phyloP scores from a whole-genome alignment of 2,888 invertebrate species.

The Cinara cedri region DNA sequence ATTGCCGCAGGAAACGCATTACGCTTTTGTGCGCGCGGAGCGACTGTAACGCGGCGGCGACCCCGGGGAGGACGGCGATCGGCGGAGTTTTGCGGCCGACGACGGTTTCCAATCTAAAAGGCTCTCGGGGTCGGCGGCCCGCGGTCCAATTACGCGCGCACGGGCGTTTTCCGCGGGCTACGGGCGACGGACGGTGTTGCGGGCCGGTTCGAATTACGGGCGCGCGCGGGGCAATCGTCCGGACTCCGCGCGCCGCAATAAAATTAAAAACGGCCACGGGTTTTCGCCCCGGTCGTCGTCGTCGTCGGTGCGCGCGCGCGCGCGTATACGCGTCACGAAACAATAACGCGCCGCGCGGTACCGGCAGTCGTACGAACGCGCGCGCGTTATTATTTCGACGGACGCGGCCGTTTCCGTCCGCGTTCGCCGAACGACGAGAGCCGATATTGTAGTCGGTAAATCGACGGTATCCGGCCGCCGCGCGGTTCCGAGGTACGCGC shows the following conservation, averaged over 20 bases:
- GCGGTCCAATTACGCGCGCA: slow-evolving; percentile 34
- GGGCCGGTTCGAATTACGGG: background rate
- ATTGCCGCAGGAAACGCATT: no score
- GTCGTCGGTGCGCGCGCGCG: background rate
- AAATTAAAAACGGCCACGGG: slow-evolving; percentile 51
- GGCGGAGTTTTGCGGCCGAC: background rate
- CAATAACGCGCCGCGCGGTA: no score
- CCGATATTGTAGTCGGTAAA: slow-evolving; percentile 24
- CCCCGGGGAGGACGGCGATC: background rate
- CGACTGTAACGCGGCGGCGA: no score
- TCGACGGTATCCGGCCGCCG: slow-evolving; percentile 45
- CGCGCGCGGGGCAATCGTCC: background rate
- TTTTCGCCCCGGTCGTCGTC: background rate
- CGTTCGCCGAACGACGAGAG: slow-evolving; percentile 21
- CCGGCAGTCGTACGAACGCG: background rate
- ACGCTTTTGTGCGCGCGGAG: no score
- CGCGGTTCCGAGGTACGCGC: no score
- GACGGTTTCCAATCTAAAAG: slow-evolving; percentile 49
- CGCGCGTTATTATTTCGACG: no score
- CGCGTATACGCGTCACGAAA: background rate
- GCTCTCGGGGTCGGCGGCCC: background rate
- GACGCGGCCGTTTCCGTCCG: slow-evolving; percentile 22
- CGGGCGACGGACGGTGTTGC: background rate
- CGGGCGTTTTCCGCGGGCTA: background rate
- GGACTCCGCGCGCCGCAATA: slow-evolving; percentile 27